These are phyloP conservation scores for Notarius quadriscutis DNA, from an alignment of 2,113 vertebrate genomes.

Conservation along the genomic window DNA sequence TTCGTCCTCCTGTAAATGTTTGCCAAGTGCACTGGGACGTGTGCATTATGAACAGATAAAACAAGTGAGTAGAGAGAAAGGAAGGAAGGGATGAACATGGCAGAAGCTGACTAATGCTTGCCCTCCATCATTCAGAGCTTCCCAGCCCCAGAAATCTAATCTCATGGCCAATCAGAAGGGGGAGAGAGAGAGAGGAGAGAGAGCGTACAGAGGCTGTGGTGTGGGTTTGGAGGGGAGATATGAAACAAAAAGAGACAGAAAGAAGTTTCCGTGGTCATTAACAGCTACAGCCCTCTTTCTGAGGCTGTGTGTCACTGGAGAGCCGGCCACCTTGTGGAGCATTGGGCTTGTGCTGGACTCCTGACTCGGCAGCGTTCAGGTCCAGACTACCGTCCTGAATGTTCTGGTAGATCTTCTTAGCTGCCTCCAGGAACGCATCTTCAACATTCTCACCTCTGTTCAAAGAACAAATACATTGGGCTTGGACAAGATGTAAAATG, in stretches of 20 bases:
- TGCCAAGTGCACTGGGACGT: slow-evolving; percentile 35
- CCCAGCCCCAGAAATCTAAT: slow-evolving; percentile 30
- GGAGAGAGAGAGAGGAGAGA: neutral
- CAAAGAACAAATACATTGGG: neutral
- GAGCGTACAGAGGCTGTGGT: neutral
- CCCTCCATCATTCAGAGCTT: slow-evolving; percentile 19
- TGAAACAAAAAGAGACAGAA: slow-evolving; percentile 11
- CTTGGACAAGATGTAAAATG: too few relatives aligned
- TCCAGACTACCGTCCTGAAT: slow-evolving; percentile 99
- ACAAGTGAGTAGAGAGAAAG: slow-evolving; percentile 23
- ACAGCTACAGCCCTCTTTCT: slow-evolving; percentile 98
- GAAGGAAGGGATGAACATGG: slow-evolving; percentile 7
- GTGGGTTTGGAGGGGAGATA: slow-evolving; percentile 15
- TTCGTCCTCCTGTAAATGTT: slow-evolving; percentile 39
- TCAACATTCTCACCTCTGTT: slow-evolving; percentile 95
- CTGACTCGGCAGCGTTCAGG: slow-evolving; percentile 96
- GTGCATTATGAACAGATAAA: slow-evolving; percentile 46
- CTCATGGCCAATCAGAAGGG: slow-evolving; percentile 34
- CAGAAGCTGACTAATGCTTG: slow-evolving; percentile 38
- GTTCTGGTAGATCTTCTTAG: slow-evolving; percentile 99
- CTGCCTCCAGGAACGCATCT: slow-evolving; percentile 96
- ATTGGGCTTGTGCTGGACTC: slow-evolving; percentile 97
- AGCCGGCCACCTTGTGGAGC: slow-evolving; percentile 93
- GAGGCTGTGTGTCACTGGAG: slow-evolving; percentile 96
- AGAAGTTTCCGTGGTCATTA: slow-evolving; percentile 80